Base-by-base conservation (phyloP, 2,797 vertebrate genomes). In the Rhabdophis nuchalis region DNA sequence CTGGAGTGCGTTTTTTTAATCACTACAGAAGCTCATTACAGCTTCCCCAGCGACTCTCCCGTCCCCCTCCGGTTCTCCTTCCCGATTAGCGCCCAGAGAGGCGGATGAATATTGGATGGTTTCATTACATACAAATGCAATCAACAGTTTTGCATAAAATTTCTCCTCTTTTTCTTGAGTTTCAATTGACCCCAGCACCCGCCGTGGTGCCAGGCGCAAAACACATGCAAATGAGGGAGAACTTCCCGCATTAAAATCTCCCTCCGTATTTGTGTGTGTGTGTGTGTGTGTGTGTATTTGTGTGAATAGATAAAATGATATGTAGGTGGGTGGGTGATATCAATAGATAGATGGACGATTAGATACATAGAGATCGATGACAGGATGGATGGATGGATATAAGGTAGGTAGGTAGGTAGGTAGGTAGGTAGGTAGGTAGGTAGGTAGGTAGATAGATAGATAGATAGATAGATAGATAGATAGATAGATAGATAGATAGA, bases 131-230 rank as follows among this genome's bases (percentile, higher is more conserved):
- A 98, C 98, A 98, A 98, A 98, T 98, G 98, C 98, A 98, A 98
- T 98, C 98, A 98, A 98, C 97, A 98, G 98, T 98, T 98, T 98
- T 98, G 98, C 98, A 98, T 98, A 98, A 98, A 98, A 98, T 98
- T 97, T 85, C 86, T 95, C 97, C 97, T 97, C 97, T 97, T 98
- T 98, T 98, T 97, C 98, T 98, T 96, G 97, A 98, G 98, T 98
- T 98, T 98, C 98, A 98, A 98, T 98, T 98, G 98, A 98, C 98
- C 98, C 97, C 97, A 97, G 97, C 97, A 97, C 98, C 98, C 97
- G 95, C 96, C 97, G 97, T 97, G 97, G 97, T 97, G 97, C 97
- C 97, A 98, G 97, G 97, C 97, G 93, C 97, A 97, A 98, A 98
- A 97, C 98, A 98, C 97, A 98, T 99, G 99, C 98, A 99, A 98